Base-by-base conservation (phyloP, 2,888 invertebrate species). In the Stenolophus ochropezus region DNA sequence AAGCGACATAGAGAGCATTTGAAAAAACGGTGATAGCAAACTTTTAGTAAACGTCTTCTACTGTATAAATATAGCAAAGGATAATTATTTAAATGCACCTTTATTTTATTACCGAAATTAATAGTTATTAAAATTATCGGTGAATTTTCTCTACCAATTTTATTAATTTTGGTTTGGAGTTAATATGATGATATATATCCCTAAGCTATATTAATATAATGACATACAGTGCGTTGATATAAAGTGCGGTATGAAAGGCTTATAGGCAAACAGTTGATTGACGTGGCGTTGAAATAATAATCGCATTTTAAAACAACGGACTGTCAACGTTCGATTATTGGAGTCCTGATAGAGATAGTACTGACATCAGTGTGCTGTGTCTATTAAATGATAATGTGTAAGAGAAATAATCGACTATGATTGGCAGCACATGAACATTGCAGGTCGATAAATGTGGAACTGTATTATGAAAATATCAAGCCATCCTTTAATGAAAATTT, bases 391-490 rank as follows among this genome's bases (percentile, higher is more conserved):
- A 73, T 73, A 49, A 73, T 73, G 49, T 23, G 49, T 49, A 73
- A 73, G 73, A 73, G 73, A 73, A 56, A 33, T 76, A 76, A 76
- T 76, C 76, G 58, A 53, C 25, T 65, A 49, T 77, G 77, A 77
- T 65, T 77, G 65, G 56, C 65, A n/a, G 16, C n/a, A 77, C 77
- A 77, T 42, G 65, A 65, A 61, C 21, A 18, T 11, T 0, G 61
- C 6, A 61, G 61, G 23, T 61, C 61, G 61, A 61, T 61, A 61
- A 27, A 61, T 61, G n/a, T 61, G 21, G 25, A 23, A 21, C 27
- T 16, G 8, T 25, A n/a, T 14, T 23, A 61, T 61, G 61, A 61
- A 61, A 23, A 61, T 61, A 23, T 25, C 47, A 71, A 42, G 16
- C 21, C 27, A 11, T 65, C 33, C 11, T 2, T 42, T 6, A 42